Base-by-base conservation (phyloP, 2,113 vertebrate genomes). In the Bambusicola thoracicus region DNA sequence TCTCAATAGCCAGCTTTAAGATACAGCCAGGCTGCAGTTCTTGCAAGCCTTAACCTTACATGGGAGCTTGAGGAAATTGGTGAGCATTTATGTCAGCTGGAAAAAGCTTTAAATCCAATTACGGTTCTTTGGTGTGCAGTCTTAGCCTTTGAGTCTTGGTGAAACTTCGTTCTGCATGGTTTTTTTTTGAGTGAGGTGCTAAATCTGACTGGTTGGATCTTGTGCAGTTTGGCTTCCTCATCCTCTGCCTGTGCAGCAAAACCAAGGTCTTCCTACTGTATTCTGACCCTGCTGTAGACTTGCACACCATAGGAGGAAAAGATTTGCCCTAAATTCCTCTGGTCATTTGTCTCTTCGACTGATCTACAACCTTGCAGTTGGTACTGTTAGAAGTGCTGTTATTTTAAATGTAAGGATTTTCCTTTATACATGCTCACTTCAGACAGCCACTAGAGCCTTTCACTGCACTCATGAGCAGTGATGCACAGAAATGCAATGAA, bases 1-100 rank as follows among this genome's bases (percentile, higher is more conserved):
- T 86, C 49, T 91, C 92, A 94, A 77, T 85, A 96, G 82, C 29
- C 63, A 82, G 91, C 75, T 93, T 92, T 93, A 93, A 80, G 90
- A 91, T 81, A 65, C 19, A 91, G 62, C 18, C 32, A 85, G 48
- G 21, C 74, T 85, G 87, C 75, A 91, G 83, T 78, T 92, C 56
- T 61, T 85, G 86, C 38, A 65, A 92, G 17, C 27, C 48, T 94
- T 83, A 44, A 44, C 2, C 1, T 43, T 66, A 80, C 85, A 92
- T 56, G 27, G 82, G 65, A 93, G 53, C 67, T 91, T 86, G 82
- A 81, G 74, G 69, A 87, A 95, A 92, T 56, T 58, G 86, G 29
- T 75, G 66, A 93, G 80, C 75, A 40, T 70, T 63, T 83, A 51
- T 83, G 85, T 83, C 88, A 90, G 48, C 87, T 90, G 87, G 72